A percentile compares a stretch with the other conserved stretches of the same genome.
Conservation (phyloP, 2,888 invertebrate species). For the Apomyelois bistriatella region DNA sequence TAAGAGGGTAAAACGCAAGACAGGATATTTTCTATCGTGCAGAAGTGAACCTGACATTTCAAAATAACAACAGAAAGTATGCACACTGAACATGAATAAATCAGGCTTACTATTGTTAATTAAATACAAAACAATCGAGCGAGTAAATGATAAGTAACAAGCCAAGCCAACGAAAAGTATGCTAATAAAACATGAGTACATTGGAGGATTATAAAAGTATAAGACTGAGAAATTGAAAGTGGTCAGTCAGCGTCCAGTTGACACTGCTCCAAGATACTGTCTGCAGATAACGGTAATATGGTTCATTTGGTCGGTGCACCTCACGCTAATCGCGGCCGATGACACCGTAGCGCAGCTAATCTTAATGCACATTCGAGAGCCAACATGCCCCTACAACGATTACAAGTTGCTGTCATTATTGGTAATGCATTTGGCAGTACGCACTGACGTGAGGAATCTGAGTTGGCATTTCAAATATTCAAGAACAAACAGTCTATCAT, state of each 20-base stretch:
- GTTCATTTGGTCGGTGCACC: conserved; percentile 47
- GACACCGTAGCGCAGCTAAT: conserved; percentile 50
- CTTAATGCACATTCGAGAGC: conserved; percentile 37
- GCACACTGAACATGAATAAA: no score
- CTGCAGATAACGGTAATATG: conserved; percentile 68
- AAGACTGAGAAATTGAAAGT: conserved; percentile 65
- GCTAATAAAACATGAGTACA: no score
- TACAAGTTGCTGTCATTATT: conserved; percentile 51
- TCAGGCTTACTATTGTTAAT: no score
- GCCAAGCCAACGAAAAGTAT: no score
- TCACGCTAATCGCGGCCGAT: conserved; percentile 45
- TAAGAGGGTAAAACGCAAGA: no score
- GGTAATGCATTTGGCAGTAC: conserved; percentile 52
- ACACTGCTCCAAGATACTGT: conserved; percentile 74
- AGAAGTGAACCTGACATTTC: no score
- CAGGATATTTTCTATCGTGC: no score
- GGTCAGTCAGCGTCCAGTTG: conserved; percentile 59
- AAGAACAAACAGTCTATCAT: conserved; percentile 23
- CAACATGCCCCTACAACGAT: conserved; percentile 36
- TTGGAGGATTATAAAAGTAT: no score
- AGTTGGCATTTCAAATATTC: conserved; percentile 35
- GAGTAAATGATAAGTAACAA: no score
- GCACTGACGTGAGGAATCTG: conserved; percentile 33
- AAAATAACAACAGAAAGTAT: no score
- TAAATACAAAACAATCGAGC: no score